Evolutionary conservation across 2,113 vertebrate genomes (phyloP).

Genomic region (Chionodraco myersi): DNA sequence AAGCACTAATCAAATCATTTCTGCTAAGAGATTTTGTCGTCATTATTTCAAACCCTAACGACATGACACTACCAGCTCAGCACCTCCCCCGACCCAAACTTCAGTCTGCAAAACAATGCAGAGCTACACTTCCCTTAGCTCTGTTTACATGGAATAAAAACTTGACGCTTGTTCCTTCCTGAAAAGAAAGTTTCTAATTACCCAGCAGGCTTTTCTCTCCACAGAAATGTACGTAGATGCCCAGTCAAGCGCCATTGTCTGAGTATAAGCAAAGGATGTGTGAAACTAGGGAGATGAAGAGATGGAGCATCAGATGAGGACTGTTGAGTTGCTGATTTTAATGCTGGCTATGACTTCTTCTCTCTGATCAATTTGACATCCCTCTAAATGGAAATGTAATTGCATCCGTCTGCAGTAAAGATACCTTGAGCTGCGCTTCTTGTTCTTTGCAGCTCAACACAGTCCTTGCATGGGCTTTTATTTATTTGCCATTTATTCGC

Average conservation of each 20-base stretch:
- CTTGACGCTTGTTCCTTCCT: conserved; percentile 76
- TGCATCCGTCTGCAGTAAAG: conserved; percentile 85
- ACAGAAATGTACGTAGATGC: conserved; percentile 82
- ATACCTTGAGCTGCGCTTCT: conserved; percentile 45
- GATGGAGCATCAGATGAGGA: conserved; percentile 77
- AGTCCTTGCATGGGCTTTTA: conserved; percentile 38
- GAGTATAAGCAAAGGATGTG: conserved; percentile 75
- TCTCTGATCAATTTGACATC: conserved; percentile 89
- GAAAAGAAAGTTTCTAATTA: conserved; percentile 33
- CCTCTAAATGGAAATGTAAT: conserved; percentile 89
- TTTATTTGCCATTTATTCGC: conserved; percentile 63
- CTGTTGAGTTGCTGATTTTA: conserved; percentile 83
- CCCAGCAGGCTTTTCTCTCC: conserved; percentile 75
- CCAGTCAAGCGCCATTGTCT: conserved; percentile 1
- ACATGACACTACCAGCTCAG: conserved; percentile 82
- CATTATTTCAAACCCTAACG: conserved; percentile 94
- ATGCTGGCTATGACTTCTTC: conserved; percentile 83
- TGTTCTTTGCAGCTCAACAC: conserved; percentile 42
- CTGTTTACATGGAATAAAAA: conserved; percentile 86
- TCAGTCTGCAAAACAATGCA: conserved; percentile 55
- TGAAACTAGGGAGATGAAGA: conserved; percentile 63
- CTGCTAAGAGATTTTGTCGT: conserved; percentile 90
- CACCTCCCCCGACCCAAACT: conserved; percentile 42
- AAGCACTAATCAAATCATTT: conserved; percentile 98
- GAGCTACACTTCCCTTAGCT: conserved; percentile 69